Percentiles rank a stretch among this genome's conserved stretches.
phyloP scores from a whole-genome alignment of 2,113 vertebrate species.

The Desmodus rotundus region DNA sequence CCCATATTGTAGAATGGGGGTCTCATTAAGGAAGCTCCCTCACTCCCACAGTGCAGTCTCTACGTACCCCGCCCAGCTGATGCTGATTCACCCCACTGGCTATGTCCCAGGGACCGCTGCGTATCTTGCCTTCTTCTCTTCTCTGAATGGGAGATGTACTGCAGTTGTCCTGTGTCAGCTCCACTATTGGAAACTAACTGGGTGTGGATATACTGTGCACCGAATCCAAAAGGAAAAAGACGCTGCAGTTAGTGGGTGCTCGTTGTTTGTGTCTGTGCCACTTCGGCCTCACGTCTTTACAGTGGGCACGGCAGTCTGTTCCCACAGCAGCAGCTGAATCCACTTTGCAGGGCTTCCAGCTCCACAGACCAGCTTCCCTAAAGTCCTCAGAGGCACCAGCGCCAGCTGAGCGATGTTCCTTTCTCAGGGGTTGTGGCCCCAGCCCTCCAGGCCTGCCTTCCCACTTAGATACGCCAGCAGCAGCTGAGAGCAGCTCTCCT shows the following conservation, averaged over 20 bases:
- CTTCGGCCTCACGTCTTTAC: background rate
- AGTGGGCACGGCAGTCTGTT: background rate
- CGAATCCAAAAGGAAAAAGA: background rate
- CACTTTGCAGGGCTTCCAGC: background rate
- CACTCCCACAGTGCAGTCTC: background rate
- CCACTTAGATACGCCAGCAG: background rate
- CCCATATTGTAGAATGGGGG: background rate
- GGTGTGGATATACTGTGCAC: background rate
- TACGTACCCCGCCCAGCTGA: background rate
- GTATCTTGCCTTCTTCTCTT: background rate
- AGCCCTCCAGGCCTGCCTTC: rapidly evolving
- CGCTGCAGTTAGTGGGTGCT: background rate
- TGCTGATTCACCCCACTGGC: background rate
- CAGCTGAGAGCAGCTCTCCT: background rate
- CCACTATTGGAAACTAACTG: background rate
- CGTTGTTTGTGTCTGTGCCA: background rate
- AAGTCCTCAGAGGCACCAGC: background rate
- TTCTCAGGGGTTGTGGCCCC: background rate
- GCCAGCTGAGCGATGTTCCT: background rate
- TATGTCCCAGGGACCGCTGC: no score
- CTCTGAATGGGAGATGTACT: background rate
- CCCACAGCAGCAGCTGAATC: background rate
- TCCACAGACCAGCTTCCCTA: background rate
- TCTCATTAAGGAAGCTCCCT: background rate
- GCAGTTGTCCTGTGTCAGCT: background rate